These are phyloP conservation scores for Nothobranchius furzeri DNA, from an alignment of 2,113 vertebrate species.

Conservation along the genomic window DNA sequence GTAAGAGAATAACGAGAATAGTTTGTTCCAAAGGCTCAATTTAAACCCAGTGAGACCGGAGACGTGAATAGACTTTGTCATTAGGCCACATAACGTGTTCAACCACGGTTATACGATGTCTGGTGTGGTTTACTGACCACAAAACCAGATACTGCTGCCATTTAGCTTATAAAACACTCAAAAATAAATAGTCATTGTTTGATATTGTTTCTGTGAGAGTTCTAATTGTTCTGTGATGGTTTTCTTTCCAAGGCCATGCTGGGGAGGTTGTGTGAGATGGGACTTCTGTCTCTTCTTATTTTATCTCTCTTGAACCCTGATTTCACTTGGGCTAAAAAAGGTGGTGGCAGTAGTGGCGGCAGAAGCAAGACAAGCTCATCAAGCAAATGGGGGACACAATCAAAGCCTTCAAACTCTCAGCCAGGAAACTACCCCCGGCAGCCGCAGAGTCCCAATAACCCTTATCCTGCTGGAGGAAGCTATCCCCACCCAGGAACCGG, in stretches of 20 bases:
- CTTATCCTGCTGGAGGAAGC: conserved; percentile 68
- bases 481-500: conserved; percentile 53
- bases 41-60: background rate
- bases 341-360: conserved; percentile 23
- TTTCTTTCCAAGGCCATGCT: conserved; percentile 59
- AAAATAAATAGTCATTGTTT: background rate
- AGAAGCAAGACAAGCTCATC: conserved; percentile 43
- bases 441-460: conserved; percentile 61
- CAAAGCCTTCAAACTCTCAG: conserved; percentile 62
- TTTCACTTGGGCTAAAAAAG: conserved; percentile 51
- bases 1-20: background rate
- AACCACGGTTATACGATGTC: background rate
- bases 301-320: conserved; percentile 57
- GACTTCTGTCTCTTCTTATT: conserved; percentile 51
- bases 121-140: background rate
- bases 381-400: conserved; percentile 37
- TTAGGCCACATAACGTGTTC: background rate
- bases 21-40: background rate
- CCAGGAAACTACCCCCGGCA: conserved; percentile 60
- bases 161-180: background rate
- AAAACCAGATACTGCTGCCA: background rate
- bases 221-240: background rate
- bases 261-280: conserved; percentile 40
- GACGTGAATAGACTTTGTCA: background rate
- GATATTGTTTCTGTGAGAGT: background rate